A percentile compares a stretch with the other conserved stretches of the same genome.
Evolutionary conservation across 2,113 vertebrate species (phyloP).

Genomic region (Neomonachus schauinslandi): DNA sequence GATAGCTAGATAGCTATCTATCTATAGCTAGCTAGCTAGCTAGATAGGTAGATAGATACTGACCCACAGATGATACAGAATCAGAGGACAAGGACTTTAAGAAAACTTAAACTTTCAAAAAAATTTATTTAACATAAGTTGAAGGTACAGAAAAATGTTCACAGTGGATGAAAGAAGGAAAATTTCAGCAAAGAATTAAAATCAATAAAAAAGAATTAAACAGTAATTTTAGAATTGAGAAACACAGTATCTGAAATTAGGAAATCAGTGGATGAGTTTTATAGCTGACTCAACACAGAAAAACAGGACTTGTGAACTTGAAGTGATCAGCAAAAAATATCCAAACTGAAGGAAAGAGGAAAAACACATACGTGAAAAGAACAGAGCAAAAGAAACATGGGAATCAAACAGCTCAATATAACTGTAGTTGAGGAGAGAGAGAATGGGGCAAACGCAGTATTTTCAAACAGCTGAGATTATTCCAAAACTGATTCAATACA

Average conservation of each 20-base stretch:
- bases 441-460: neutral
- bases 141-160: neutral
- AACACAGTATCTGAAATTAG: constrained; percentile 39
- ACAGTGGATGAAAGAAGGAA: neutral
- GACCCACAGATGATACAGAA: neutral
- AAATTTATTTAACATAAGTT: neutral
- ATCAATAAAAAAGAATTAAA: neutral
- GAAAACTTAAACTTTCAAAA: neutral
- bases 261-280: neutral
- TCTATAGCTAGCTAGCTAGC: no score
- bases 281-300: neutral
- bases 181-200: constrained; percentile 33
- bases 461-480: neutral
- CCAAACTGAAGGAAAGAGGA: neutral
- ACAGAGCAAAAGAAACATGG: neutral
- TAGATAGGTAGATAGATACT: neutral
- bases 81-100: neutral
- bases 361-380: neutral
- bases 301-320: neutral
- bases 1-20: no score
- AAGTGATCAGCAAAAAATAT: constrained; percentile 20
- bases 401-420: constrained; percentile 27
- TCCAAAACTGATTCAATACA: constrained; percentile 12
- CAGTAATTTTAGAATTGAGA: constrained; percentile 33
- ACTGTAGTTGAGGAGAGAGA: neutral